phyloP scores from a whole-genome alignment of 2,113 vertebrate species.

The Muscicapa adusta region DNA sequence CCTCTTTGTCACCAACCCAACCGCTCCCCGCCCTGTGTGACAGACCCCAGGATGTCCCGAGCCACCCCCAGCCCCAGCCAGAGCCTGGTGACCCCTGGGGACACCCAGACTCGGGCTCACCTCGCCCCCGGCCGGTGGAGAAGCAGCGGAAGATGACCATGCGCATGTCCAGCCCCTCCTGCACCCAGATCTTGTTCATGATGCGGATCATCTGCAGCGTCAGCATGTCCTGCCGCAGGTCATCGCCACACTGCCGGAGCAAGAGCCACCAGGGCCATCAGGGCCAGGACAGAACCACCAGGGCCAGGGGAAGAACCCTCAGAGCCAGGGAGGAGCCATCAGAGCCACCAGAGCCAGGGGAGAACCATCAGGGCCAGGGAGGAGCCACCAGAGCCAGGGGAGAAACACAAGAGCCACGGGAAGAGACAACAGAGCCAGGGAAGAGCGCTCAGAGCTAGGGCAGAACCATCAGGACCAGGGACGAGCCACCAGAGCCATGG shows the following conservation, averaged over 20 bases:
- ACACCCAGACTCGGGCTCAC: constrained; percentile 9
- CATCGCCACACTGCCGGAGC: constrained; percentile 85
- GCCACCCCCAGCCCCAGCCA: accelerated
- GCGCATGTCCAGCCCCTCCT: constrained; percentile 97
- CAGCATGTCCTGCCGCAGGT: constrained; percentile 97
- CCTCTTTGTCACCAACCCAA: background rate
- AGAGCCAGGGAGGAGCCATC: too few species aligned
- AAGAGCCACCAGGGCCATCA: background rate
- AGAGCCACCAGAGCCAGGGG: too few species aligned
- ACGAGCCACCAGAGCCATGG: background rate
- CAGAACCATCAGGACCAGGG: background rate
- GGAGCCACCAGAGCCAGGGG: too few species aligned
- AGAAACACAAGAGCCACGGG: too few species aligned
- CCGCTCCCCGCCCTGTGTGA: background rate
- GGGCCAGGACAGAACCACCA: background rate
- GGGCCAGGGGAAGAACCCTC: too few species aligned
- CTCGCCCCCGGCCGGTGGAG: constrained; percentile 88
- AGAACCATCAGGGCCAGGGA: too few species aligned
- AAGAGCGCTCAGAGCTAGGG: too few species aligned
- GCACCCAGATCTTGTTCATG: constrained; percentile 99
- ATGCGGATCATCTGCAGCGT: constrained; percentile 96
- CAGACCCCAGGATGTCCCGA: background rate
- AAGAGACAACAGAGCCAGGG: background rate
- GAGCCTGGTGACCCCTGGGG: accelerated
- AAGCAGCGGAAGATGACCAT: constrained; percentile 98